Base-by-base conservation (phyloP, 2,113 vertebrate genomes). In the Eurystomus gularis region DNA sequence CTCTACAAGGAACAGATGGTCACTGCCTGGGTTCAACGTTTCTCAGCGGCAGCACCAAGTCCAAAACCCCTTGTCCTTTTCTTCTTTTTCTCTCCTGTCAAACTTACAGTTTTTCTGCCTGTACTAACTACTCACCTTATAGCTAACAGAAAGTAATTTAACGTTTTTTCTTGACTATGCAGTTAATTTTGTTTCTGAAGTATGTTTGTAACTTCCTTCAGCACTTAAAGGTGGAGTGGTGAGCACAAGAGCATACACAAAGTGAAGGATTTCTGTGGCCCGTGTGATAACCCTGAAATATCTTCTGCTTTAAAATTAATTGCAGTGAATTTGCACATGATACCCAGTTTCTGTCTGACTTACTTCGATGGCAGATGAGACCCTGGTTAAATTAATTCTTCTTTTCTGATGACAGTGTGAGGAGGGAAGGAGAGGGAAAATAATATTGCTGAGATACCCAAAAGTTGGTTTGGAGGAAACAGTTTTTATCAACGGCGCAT, bases 1-100 rank as follows among this genome's bases (percentile, higher is more conserved):
- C 21, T 24, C 31, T 3, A 1, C n/a, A 8, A 28, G 42, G 33
- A 10, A 28, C 9, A 14, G n/a, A 20, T 1, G 0, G n/a, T n/a
- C 11, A 2, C 31, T 60, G 75, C 17, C 20, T 18, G 23, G 7
- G 10, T 17, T 44, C 31, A 20, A 2, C 28, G 29, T 44, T 88
- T 65, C 77, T 57, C 20, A 26, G 35, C 11, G 29, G 6, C 54
- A 33, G 31, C 2, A 0, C 21, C 4, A 0, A 46, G 24, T 75
- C 46, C n/a, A 49, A 46, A 83, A 86, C 7, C 51, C 37, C 15
- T 35, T 46, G 29, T 8, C 5, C 3, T 31, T 25, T 20, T 28
- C 20, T 29, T 10, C 10, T 42, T 14, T 4, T 19, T 23, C 7
- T 5, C 24, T 21, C 8, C 17, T 9, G 24, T 60, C 31, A 37